These are phyloP conservation scores for Bettongia penicillata DNA, from an alignment of 2,113 vertebrate species.

Conservation along the genomic window DNA sequence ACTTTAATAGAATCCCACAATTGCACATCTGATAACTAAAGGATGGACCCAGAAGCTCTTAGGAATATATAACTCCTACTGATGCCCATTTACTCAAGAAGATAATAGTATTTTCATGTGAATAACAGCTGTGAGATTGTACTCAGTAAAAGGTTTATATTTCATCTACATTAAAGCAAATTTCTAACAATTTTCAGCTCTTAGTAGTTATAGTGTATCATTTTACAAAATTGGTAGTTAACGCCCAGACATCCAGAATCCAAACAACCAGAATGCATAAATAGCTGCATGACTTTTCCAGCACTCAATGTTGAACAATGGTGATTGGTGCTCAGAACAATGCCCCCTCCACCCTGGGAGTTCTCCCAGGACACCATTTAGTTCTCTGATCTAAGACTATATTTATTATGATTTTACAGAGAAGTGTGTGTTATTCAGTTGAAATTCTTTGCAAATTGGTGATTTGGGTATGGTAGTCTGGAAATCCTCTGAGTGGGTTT, in stretches of 20 bases:
- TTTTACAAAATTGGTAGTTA: conserved; percentile 44
- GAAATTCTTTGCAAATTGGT: background rate
- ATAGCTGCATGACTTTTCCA: background rate
- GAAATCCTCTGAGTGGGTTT: background rate
- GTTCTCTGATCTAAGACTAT: background rate
- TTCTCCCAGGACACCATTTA: background rate
- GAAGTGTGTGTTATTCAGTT: conserved; percentile 16
- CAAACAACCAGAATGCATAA: background rate
- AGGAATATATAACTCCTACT: background rate
- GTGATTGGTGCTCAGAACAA: conserved; percentile 22
- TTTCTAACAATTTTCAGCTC: conserved; percentile 22
- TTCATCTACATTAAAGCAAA: conserved; percentile 24
- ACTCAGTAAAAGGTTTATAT: conserved; percentile 26
- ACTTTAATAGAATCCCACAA: background rate
- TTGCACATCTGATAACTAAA: background rate
- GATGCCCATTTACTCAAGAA: background rate
- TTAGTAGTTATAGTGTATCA: conserved; percentile 28
- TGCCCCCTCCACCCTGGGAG: background rate
- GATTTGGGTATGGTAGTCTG: background rate
- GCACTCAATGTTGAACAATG: background rate
- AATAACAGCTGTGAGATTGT: background rate
- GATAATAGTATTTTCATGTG: conserved; percentile 20
- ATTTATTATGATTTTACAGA: background rate
- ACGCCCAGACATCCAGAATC: background rate
- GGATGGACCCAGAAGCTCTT: background rate